Evolutionary conservation across 1,140 invertebrate genomes (phyloP).

Genomic region (Formica exsecta): DNA sequence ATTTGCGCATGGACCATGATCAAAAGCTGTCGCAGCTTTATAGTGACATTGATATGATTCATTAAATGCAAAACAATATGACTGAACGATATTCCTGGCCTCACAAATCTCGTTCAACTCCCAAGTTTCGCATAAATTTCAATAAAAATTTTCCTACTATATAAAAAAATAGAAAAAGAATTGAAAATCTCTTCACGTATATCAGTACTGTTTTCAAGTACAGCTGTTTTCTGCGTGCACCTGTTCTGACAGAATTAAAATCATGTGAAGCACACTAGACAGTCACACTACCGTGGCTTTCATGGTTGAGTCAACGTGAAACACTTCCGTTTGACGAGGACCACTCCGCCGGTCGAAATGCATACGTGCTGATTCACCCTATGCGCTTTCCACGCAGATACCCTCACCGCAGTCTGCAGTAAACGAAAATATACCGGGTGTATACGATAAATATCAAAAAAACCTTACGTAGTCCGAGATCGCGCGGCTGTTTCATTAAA

Average conservation of each 20-base stretch:
- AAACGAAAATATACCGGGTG: slow-evolving; percentile 63
- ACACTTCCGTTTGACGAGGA: slow-evolving; percentile 72
- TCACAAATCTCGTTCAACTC: not conserved
- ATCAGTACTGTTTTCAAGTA: not conserved
- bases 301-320: slow-evolving; percentile 72
- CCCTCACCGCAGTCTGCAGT: slow-evolving; percentile 13
- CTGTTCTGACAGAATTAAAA: slow-evolving; percentile 31
- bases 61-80: not conserved
- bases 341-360: slow-evolving; percentile 72
- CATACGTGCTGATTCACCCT: slow-evolving; percentile 70
- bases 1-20: not conserved
- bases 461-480: slow-evolving; percentile 15
- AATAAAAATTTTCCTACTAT: too few species aligned
- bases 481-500: not conserved
- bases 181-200: not conserved
- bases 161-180: not conserved
- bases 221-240: slow-evolving; percentile 30
- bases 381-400: slow-evolving; percentile 50
- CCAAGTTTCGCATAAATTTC: not conserved
- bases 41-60: not conserved
- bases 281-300: slow-evolving; percentile 47
- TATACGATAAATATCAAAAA: not conserved
- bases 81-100: not conserved
- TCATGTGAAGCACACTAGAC: slow-evolving; percentile 20
- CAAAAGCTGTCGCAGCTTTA: not conserved